Evolutionary conservation across 2,113 vertebrate genomes (phyloP).

Genomic region (Numida meleagris): DNA sequence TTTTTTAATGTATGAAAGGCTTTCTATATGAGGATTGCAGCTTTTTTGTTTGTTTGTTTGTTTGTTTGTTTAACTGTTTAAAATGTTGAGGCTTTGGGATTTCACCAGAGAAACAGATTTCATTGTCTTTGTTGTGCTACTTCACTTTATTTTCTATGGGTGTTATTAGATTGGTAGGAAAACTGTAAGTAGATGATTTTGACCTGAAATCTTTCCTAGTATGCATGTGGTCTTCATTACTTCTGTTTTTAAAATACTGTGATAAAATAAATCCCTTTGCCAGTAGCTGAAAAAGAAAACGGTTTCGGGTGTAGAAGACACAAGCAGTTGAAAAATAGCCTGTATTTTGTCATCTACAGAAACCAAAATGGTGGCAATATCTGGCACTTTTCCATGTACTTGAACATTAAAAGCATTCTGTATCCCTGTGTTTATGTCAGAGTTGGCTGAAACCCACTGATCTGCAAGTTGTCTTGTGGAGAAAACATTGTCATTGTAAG

Average conservation of each 20-base stretch:
- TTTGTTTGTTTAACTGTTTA: not conserved
- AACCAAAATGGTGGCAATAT: not conserved
- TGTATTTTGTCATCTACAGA: not conserved
- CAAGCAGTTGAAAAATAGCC: conserved; percentile 4
- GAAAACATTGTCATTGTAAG: not conserved
- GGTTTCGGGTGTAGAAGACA: not conserved
- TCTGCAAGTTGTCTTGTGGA: not conserved
- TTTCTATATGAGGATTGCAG: not conserved
- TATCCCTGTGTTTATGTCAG: not conserved
- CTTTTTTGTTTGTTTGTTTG: not conserved
- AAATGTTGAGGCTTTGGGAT: not conserved
- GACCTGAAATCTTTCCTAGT: conserved; percentile 46
- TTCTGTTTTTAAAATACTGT: conserved; percentile 41
- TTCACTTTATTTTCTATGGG: not conserved
- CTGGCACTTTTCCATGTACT: not conserved
- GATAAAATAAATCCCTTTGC: conserved; percentile 37
- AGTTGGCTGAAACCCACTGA: not conserved
- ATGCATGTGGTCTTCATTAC: conserved; percentile 52
- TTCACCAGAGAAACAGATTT: not conserved
- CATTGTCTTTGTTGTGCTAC: not conserved
- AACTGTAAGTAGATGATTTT: conserved; percentile 16
- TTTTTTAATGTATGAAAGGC: not conserved
- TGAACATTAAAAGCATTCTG: conserved; percentile 23
- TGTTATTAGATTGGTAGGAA: conserved; percentile 6
- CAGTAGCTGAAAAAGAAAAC: conserved; percentile 3